Evolutionary conservation across 2,797 vertebrate genomes (phyloP).

Genomic region (Pantherophis vulpinus): DNA sequence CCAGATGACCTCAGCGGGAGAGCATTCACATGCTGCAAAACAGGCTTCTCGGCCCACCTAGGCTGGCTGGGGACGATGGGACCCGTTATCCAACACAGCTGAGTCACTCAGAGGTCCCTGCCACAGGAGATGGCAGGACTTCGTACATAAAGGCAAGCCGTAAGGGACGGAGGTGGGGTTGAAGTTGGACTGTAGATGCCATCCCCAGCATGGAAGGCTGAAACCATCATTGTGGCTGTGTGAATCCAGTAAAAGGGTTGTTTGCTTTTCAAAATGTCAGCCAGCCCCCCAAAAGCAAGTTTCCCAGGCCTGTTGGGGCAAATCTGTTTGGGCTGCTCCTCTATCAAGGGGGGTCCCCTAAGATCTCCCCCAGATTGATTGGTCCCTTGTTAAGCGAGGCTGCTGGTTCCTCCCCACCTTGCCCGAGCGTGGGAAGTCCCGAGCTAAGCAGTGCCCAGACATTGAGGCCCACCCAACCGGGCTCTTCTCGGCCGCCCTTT

Average conservation of each 20-base stretch:
- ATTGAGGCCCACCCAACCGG: not conserved
- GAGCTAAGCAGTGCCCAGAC: not conserved
- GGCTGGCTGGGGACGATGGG: not conserved
- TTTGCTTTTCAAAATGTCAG: not conserved
- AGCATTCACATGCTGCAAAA: not conserved
- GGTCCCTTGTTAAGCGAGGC: not conserved
- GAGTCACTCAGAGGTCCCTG: not conserved
- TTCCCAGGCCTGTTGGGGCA: not conserved
- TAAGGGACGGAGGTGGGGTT: not conserved
- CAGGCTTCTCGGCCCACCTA: not conserved
- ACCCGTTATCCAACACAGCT: not conserved
- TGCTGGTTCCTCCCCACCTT: not conserved
- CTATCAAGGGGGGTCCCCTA: not conserved
- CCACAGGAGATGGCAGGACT: not conserved
- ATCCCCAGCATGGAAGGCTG: not conserved
- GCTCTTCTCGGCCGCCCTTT: not conserved
- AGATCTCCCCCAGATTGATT: not conserved
- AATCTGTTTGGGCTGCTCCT: not conserved
- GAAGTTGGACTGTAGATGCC: not conserved
- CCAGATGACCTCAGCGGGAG: not conserved
- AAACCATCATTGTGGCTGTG: not conserved
- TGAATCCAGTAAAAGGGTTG: not conserved
- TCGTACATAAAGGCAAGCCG: not conserved
- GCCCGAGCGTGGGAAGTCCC: not conserved
- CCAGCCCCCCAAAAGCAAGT: not conserved